Conservation (phyloP, 2,797 vertebrate genomes). For the Scarus forsteni region DNA sequence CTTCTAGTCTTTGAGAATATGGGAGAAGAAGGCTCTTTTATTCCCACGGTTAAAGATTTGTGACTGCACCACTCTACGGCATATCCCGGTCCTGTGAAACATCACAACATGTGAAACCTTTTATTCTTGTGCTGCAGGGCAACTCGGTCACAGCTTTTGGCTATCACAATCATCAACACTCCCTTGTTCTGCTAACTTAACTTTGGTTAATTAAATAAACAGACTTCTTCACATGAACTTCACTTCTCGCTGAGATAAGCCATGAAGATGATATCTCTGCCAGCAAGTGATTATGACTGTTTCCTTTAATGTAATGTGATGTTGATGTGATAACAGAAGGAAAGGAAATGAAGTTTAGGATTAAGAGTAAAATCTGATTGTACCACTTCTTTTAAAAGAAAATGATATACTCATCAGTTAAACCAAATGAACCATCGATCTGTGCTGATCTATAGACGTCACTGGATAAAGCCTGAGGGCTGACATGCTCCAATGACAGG, state of each 20-base stretch:
- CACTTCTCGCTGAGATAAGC: slow-evolving; percentile 3
- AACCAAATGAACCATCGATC: background rate
- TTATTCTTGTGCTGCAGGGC: background rate
- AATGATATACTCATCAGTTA: too few relatives aligned
- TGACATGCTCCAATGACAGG: background rate
- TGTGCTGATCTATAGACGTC: too few relatives aligned
- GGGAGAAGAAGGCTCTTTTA: too few relatives aligned
- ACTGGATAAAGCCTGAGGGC: too few relatives aligned
- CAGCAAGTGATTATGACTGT: background rate
- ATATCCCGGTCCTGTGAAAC: background rate
- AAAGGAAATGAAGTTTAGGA: background rate
- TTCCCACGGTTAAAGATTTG: too few relatives aligned
- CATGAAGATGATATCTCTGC: slow-evolving; percentile 3
- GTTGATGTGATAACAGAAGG: background rate
- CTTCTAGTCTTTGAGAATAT: too few relatives aligned
- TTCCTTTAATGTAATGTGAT: background rate
- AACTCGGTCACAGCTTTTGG: slow-evolving; percentile 12
- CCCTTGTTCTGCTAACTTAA: slow-evolving; percentile 3
- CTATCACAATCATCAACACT: background rate
- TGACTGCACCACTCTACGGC: background rate
- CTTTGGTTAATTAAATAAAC: slow-evolving; percentile 1
- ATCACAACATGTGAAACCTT: background rate
- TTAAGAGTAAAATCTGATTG: background rate
- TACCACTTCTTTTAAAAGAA: background rate
- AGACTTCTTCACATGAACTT: slow-evolving; percentile 7